A percentile compares a stretch with the other conserved stretches of the same genome.
Evolutionary conservation across 2,888 invertebrate genomes (phyloP).

Genomic region (Automeris io): DNA sequence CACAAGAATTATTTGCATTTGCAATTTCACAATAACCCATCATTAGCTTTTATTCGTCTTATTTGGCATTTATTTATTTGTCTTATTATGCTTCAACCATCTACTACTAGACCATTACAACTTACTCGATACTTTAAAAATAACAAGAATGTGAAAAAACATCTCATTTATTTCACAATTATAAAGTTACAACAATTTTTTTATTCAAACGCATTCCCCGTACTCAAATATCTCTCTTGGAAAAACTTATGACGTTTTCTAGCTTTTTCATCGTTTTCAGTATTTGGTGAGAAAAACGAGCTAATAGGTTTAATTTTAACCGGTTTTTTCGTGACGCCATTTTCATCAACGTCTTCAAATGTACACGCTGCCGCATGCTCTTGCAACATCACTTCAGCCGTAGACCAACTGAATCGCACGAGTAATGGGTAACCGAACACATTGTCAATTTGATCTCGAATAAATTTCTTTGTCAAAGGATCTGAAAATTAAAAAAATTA

Average conservation of each 20-base stretch:
- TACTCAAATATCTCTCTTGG: constrained; percentile 78
- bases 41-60: no score
- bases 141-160: neutral
- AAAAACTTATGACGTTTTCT: constrained; percentile 81
- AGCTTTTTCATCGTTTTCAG: constrained; percentile 44
- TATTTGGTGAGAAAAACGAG: constrained; percentile 69
- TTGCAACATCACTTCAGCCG: constrained; percentile 88
- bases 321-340: constrained; percentile 50
- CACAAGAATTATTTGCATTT: constrained; percentile 4
- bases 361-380: constrained; percentile 83
- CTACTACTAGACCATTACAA: no score
- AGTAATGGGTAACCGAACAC: constrained; percentile 97
- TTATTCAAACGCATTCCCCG: constrained; percentile 66
- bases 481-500: no score
- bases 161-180: constrained; percentile 1
- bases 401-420: constrained; percentile 98
- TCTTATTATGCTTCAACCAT: no score
- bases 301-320: constrained; percentile 75
- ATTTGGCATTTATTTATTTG: no score
- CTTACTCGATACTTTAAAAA: neutral
- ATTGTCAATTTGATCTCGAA: constrained; percentile 86
- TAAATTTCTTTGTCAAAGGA: constrained; percentile 95
- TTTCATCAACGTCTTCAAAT: constrained; percentile 81
- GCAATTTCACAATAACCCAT: neutral
- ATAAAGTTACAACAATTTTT: constrained; percentile 1